Base-by-base conservation (phyloP, 2,888 invertebrate species). In the Parelbella ahira region DNA sequence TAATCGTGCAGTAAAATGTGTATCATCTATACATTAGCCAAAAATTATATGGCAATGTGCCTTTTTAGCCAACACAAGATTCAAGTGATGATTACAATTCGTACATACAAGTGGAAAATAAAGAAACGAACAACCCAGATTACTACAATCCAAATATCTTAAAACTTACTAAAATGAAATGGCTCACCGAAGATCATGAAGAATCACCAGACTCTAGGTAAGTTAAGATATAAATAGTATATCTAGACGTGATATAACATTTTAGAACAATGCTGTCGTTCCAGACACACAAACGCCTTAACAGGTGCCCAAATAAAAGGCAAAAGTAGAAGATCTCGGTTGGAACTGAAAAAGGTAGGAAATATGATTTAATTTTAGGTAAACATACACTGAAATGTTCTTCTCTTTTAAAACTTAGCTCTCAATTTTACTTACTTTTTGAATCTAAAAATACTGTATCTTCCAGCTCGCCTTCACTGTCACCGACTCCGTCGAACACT, bases 161-260 rank as follows among this genome's bases (percentile, higher is more conserved):
- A 1, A 75, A 76, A 52, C 50, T 83, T 21, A 84, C 83, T 0
- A 78, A 77, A 64, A 82, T 80, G 78, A 82, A 77, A 49, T 86
- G 86, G 84, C 68, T 86, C 1, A 71, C 73, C 6, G 81, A 83
- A 54, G 64, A 63, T 6, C 63, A 62, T 9, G 63, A 66, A 0
- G 73, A 57, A 9, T 63, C 63, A 4, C 56, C 62, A 0, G 71
- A 79, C 44, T 78, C 78, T n/a, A 84, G 83, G 86, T 86, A 48
- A 47, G 59, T 56, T 34, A 4, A 15, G 15, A 15, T 15, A 15
- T 15, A 15, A 20, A 20, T 6, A 2, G 6, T 32, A 44, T 25
- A 3, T 9, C 5, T 5, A n/a, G n/a, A 18, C 11, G 15, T 15
- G 3, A 10, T 25, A 12, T 7, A n/a, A n/a, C n/a, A n/a, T n/a